phyloP scores from a whole-genome alignment of 2,888 invertebrate species.

The Stenodema calcarata region DNA sequence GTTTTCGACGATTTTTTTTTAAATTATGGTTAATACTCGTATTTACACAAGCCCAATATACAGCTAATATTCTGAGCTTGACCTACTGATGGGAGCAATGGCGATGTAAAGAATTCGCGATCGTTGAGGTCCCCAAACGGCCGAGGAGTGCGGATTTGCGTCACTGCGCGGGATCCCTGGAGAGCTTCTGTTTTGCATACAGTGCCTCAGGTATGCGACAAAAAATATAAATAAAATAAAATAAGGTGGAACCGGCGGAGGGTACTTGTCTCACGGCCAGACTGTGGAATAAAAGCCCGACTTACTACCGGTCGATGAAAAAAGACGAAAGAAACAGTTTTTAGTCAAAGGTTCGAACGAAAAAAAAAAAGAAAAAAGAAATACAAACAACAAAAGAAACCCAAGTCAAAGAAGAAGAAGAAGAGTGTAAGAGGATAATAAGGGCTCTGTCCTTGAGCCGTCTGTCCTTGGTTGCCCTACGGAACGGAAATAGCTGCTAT shows the following conservation, averaged over 20 bases:
- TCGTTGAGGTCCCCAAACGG: too few relatives aligned
- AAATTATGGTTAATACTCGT: too few relatives aligned
- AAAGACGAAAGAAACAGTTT: not conserved
- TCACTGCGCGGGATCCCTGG: not conserved
- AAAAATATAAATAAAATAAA: not conserved
- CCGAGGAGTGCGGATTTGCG: too few relatives aligned
- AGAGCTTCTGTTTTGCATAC: not conserved
- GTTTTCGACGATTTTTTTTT: too few relatives aligned
- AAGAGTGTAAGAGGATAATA: constrained; percentile 34
- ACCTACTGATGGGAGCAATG: too few relatives aligned
- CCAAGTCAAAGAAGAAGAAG: not conserved
- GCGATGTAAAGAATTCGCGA: too few relatives aligned
- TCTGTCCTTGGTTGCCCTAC: constrained; percentile 43
- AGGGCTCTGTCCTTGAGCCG: constrained; percentile 30
- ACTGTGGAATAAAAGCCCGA: not conserved
- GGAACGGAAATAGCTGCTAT: constrained; percentile 37
- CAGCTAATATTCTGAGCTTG: too few relatives aligned
- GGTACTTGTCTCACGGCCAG: not conserved
- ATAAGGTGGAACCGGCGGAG: not conserved
- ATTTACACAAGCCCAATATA: too few relatives aligned
- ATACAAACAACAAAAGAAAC: constrained; percentile 16
- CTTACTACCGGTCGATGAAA: not conserved
- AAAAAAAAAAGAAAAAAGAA: not conserved
- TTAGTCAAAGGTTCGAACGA: not conserved
- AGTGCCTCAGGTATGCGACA: not conserved